Percentiles rank a stretch among this genome's conserved stretches.
Evolutionary conservation across 1,140 invertebrate species (phyloP).

Genomic region (Cotesia chilonis): DNA sequence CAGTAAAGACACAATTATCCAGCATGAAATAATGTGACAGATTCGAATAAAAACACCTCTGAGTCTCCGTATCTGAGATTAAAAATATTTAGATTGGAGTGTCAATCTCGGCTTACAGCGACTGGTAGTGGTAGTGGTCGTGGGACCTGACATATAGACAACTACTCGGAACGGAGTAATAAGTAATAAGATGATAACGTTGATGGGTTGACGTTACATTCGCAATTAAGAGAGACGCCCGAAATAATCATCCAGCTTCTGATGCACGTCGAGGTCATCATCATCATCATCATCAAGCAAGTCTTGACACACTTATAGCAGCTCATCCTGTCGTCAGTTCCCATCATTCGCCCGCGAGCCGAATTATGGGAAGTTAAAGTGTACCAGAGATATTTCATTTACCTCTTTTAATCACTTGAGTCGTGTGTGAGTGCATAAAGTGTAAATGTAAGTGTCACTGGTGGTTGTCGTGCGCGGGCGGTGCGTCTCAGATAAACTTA

Average conservation of each 20-base stretch:
- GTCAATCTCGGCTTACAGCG: neutral
- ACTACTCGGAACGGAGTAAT: neutral
- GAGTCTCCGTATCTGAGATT: neutral
- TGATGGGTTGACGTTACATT: neutral
- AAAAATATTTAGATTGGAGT: neutral
- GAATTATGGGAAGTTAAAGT: slow-evolving; percentile 10
- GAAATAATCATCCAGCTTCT: slow-evolving; percentile 35
- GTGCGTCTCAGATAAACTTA: too few relatives aligned
- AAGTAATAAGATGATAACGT: slow-evolving; percentile 2
- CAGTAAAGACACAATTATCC: neutral
- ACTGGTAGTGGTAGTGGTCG: too few relatives aligned
- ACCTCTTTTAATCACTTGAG: too few relatives aligned
- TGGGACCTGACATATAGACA: neutral
- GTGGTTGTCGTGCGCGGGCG: too few relatives aligned
- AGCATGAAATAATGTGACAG: neutral
- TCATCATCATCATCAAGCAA: slow-evolving; percentile 39
- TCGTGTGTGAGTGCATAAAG: too few relatives aligned
- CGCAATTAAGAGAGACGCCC: slow-evolving; percentile 39
- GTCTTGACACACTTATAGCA: slow-evolving; percentile 46
- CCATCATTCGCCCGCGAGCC: slow-evolving; percentile 8
- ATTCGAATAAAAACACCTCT: neutral
- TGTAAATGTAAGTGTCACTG: too few relatives aligned
- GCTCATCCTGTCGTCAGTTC: slow-evolving; percentile 32
- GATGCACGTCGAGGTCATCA: slow-evolving; percentile 1
- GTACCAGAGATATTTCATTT: neutral